These are phyloP conservation scores for Latrodectus hesperus DNA, from an alignment of 2,888 invertebrate species.

Conservation along the genomic window DNA sequence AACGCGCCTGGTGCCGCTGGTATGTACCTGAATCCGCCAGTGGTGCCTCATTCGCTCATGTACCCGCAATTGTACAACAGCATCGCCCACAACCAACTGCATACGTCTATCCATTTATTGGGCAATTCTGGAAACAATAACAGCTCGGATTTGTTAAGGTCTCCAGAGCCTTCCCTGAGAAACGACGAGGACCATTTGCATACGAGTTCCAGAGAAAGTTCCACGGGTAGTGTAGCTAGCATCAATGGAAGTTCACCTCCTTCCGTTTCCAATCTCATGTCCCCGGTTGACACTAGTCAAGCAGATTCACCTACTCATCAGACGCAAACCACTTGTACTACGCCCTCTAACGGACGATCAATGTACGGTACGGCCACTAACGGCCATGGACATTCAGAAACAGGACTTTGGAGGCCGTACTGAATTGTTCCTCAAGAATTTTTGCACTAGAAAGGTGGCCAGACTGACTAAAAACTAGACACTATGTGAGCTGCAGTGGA, in stretches of 20 bases:
- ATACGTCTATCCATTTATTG: conserved; percentile 71
- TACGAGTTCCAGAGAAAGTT: conserved; percentile 50
- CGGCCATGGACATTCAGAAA: conserved; percentile 63
- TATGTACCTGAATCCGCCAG: conserved; percentile 72
- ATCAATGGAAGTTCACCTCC: conserved; percentile 33
- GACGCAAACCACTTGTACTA: conserved; percentile 38
- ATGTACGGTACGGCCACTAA: conserved; percentile 48
- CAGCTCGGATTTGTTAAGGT: conserved; percentile 54
- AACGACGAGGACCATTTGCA: conserved; percentile 43
- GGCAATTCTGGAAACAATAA: conserved; percentile 54
- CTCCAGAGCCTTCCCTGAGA: conserved; percentile 60
- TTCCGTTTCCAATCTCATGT: conserved; percentile 42
- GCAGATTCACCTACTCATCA: neutral
- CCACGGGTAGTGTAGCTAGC: conserved; percentile 44
- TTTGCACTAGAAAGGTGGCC: neutral
- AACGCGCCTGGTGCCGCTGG: conserved; percentile 72
- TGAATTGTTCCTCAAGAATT: conserved; percentile 36
- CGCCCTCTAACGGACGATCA: conserved; percentile 53
- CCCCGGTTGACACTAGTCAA: conserved; percentile 18
- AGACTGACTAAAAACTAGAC: neutral
- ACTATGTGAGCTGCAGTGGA: neutral
- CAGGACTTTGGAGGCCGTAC: conserved; percentile 71
- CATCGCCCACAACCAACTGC: conserved; percentile 72
- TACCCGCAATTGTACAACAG: conserved; percentile 74
- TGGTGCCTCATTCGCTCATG: conserved; percentile 73